Base-by-base conservation (phyloP, 2,113 vertebrate genomes). In the Gavia stellata region DNA sequence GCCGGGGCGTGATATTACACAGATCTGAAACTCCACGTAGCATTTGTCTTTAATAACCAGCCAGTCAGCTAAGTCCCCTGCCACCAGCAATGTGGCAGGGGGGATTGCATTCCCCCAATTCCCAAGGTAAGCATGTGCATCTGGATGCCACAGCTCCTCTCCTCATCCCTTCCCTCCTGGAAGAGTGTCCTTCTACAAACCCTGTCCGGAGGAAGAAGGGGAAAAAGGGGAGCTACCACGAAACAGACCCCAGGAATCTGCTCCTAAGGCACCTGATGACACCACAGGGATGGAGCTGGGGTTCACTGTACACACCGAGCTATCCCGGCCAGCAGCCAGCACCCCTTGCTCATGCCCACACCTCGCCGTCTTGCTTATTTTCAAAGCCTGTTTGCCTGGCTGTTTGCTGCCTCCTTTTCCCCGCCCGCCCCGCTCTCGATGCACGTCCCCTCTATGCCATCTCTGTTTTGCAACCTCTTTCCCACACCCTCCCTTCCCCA, bases 121-220 rank as follows among this genome's bases (percentile, higher is more conserved):
- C 12, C 45, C 0, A 1, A 47, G 45, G 29, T 66, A 65, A 50
- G 11, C 50, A 44, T 0, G 1, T 33, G 11, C 52, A 36, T 33
- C 31, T 24, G 38, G 65, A 71, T 50, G 28, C 45, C 50, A 28
- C 38, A 38, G 63, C 40, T 59, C 29, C 38, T n/a, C 59, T 72
- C 45, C 53, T 62, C 42, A 63, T 4, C 40, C 59, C 14, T 47
- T 63, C 56, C 29, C 49, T 68, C 47, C 44, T 42, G 25, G 20
- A 63, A 88, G n/a, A 40, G 8, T 1, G 1, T 31, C 31, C 20
- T n/a, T 72, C 65, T 66, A 40, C 31, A 77, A 86, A 71, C 28
- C 26, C 11, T 49, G 14, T 26, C 31, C 0, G 0, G 40, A 71
- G 20, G 21, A 42, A 13, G 63, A 38, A 52, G 7, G 14, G 45